Evolutionary conservation across 92 coral and sea anemone species (phyloP), one percentile per base, ranked within the genome.

Genomic region (Epizoanthus fatuus): DNA sequence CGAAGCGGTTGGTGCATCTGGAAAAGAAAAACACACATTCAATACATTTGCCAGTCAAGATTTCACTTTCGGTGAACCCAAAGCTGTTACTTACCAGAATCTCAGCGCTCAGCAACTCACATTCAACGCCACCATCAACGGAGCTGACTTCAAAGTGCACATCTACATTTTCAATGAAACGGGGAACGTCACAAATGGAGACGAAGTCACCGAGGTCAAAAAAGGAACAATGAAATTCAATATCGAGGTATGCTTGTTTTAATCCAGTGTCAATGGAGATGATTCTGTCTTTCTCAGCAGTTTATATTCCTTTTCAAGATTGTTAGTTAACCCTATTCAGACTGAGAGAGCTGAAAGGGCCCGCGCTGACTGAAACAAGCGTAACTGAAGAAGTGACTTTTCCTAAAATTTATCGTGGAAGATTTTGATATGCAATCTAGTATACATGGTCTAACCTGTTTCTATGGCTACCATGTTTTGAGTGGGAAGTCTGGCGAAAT

Each of bases 31-130:
- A 37, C 87, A 84, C 69, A 73, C 71, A 37, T 84, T 84, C 72
- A 84, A 84, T 20, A 47, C 69, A 4, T 84, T 84, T 73, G 84
- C 87, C 5, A 53, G 29, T 9, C 87, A 84, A 44, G 71, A 84
- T 19, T 84, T 84, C 44, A 55, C 37, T 13, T 84, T 84, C 22
- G n/a, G 53, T 20, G 45, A 25, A 0, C 49, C 65, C 14, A 59
- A 42, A 20, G 22, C 42, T 2, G 19, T 7, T 13, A n/a, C 38
- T 2, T 81, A 37, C 37, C 58, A 81, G 37, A 73, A 60, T 38
- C 14, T 81, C 12, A 19, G 38, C 10, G 74, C 63, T 17, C 45
- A 81, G 16, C 17, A 39, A 9, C 35, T 81, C 63, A 81, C 68
- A 37, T 81, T 81, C 78, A 13, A 17, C 9, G 77, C 78, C 0